These are phyloP conservation scores for Samia ricini DNA, from an alignment of 1,140 invertebrate species.

Conservation along the genomic window DNA sequence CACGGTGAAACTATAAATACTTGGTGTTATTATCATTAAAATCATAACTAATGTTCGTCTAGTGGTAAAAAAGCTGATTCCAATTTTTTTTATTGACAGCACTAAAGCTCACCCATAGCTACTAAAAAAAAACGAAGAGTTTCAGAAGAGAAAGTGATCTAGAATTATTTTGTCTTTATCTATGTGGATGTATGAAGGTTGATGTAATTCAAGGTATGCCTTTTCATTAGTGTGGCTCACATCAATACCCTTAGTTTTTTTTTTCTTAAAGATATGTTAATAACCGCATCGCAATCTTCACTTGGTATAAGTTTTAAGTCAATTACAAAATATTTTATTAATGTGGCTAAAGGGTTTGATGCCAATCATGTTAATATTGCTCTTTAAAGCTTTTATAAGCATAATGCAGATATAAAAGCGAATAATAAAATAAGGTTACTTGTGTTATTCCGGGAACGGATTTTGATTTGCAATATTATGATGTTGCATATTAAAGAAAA, in stretches of 20 bases:
- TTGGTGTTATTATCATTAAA: too few species aligned
- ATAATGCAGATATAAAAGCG: slow-evolving; percentile 36
- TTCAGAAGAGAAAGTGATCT: too few species aligned
- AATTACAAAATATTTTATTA: slow-evolving; percentile 53
- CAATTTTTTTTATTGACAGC: too few species aligned
- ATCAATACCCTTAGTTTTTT: slow-evolving; percentile 54
- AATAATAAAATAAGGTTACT: slow-evolving; percentile 36
- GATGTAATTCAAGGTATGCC: too few species aligned
- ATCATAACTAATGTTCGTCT: too few species aligned
- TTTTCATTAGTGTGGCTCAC: slow-evolving; percentile 58
- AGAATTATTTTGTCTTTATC: too few species aligned
- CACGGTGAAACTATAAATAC: too few species aligned
- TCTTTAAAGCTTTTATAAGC: slow-evolving; percentile 19
- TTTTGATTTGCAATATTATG: slow-evolving; percentile 39
- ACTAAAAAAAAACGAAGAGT: too few species aligned
- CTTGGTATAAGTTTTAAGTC: slow-evolving; percentile 38
- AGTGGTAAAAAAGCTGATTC: too few species aligned
- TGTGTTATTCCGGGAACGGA: slow-evolving; percentile 16
- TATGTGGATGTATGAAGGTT: too few species aligned
- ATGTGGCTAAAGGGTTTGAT: slow-evolving; percentile 39
- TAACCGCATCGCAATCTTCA: slow-evolving; percentile 39
- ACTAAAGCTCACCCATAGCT: too few species aligned
- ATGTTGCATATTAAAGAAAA: slow-evolving; percentile 40
- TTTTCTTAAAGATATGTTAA: slow-evolving; percentile 51
- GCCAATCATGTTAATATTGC: slow-evolving; percentile 37